Conservation (phyloP, 2,888 invertebrate species). For the Lasioglossum zephyrum region DNA sequence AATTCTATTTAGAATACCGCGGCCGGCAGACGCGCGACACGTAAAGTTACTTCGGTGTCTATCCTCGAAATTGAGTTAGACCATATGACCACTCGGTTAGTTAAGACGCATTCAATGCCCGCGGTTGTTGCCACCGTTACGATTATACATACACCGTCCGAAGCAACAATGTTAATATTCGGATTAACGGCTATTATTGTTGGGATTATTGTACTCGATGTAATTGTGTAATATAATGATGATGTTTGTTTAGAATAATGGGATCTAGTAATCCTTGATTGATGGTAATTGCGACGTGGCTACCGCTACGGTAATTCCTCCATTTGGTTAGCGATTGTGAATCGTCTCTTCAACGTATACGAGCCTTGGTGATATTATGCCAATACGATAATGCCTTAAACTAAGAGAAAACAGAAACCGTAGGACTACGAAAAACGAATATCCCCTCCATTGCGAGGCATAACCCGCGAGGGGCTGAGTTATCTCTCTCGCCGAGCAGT, state of each 20-base stretch:
- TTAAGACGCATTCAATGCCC: conserved; percentile 45
- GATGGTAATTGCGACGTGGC: background rate
- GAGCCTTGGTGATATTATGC: background rate
- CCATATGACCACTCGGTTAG: conserved; percentile 38
- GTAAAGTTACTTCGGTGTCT: conserved; percentile 48
- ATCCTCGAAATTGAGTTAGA: conserved; percentile 35
- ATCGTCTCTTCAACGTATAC: no score
- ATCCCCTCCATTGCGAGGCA: no score
- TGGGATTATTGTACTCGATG: background rate
- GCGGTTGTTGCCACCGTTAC: background rate
- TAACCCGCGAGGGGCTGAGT: no score
- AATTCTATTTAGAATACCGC: conserved; percentile 48
- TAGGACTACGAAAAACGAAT: no score
- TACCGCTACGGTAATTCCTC: conserved; percentile 8
- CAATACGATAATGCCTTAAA: no score
- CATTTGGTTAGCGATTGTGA: background rate
- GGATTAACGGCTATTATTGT: conserved; percentile 27
- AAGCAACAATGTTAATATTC: conserved; percentile 32
- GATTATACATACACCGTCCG: background rate
- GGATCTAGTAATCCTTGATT: conserved; percentile 12
- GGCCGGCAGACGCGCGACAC: conserved; percentile 29
- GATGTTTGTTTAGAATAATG: conserved; percentile 8
- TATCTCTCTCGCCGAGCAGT: no score
- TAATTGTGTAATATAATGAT: conserved; percentile 34
- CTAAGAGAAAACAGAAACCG: no score